Base-by-base conservation (phyloP, 2,113 vertebrate genomes). In the Phycodurus eques region DNA sequence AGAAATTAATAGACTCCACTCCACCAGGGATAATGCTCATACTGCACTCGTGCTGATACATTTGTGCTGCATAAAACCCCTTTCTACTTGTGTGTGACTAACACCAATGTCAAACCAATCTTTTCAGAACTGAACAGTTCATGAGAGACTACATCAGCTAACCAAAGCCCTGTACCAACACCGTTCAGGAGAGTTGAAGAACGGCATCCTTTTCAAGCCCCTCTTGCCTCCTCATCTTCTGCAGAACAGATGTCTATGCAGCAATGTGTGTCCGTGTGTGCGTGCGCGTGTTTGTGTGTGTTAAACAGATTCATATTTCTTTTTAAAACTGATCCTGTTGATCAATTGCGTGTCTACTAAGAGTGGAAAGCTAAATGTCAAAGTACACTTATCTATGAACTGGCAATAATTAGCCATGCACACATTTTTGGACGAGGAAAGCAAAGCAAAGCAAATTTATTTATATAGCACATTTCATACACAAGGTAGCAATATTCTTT, bases 81-180 rank as follows among this genome's bases (percentile, higher is more conserved):
- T 54, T 22, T 64, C 53, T 59, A 17, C 71, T 46, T 43, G 66
- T 68, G 60, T 74, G 76, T 70, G 76, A 39, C 63, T 54, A 72
- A 71, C 65, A 69, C 13, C 70, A 78, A 59, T 67, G 66, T 75
- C 49, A 65, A 54, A 68, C 49, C 67, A 74, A 49, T 69, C 63
- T 70, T 56, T 44, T 59, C 57, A 59, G 69, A 73, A 56, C 17
- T 71, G 62, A 76, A 77, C 66, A 47, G 51, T 70, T 73, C 42
- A 53, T 17, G 14, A 72, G 56, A 68, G 60, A 72, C 70, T 66
- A 71, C 27, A 42, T 27, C 77, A 69, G 20, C 51, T n/a, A 22
- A 72, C 70, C 60, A 79, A 12, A n/a, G 78, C 79, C 80, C 85
- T 67, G n/a, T 84, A 68, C 44, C 61, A 44, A 27, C 70, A 62